Evolutionary conservation across 2,888 invertebrate species (phyloP).

Genomic region (Lucinisca nassula): DNA sequence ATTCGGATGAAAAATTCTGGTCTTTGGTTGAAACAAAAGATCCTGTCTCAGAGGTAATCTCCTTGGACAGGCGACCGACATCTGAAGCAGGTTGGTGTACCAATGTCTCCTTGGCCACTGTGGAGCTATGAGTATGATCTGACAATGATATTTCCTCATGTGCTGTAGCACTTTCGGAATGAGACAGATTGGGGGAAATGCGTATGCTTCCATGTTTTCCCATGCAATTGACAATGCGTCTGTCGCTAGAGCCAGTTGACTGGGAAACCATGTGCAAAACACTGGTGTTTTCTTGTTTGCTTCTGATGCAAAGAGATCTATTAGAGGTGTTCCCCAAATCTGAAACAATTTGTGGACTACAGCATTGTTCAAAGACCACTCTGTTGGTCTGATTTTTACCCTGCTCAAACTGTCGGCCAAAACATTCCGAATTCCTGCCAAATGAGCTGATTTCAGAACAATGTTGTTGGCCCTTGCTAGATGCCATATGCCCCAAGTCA

Average conservation of each 20-base stretch:
- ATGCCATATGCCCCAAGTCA: constrained; percentile 2
- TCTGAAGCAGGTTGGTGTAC: constrained; percentile 22
- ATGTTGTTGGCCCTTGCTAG: constrained; percentile 3
- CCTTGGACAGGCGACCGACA: constrained; percentile 23
- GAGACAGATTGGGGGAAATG: constrained; percentile 52
- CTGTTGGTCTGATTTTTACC: constrained; percentile 18
- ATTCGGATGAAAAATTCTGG: constrained; percentile 55
- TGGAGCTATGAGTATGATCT: constrained; percentile 60
- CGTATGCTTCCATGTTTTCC: constrained; percentile 59
- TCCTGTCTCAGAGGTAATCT: constrained; percentile 3
- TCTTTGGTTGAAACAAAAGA: constrained; percentile 45
- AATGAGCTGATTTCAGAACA: constrained; percentile 29
- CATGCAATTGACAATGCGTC: constrained; percentile 60
- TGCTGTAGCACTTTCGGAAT: too few relatives aligned
- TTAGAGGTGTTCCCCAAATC: not conserved
- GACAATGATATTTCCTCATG: constrained; percentile 49
- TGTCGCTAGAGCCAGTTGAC: constrained; percentile 36
- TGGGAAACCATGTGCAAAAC: constrained; percentile 52
- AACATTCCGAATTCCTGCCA: constrained; percentile 21
- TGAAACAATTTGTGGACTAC: constrained; percentile 30
- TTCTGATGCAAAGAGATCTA: constrained; percentile 52
- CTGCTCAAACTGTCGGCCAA: constrained; percentile 40
- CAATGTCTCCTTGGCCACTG: constrained; percentile 42
- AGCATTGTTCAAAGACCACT: constrained; percentile 37
- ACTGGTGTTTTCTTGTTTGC: constrained; percentile 33